A percentile compares a stretch with the other conserved stretches of the same genome.
phyloP scores from a whole-genome alignment of 2,113 vertebrate species.

The Hypomesus transpacificus region DNA sequence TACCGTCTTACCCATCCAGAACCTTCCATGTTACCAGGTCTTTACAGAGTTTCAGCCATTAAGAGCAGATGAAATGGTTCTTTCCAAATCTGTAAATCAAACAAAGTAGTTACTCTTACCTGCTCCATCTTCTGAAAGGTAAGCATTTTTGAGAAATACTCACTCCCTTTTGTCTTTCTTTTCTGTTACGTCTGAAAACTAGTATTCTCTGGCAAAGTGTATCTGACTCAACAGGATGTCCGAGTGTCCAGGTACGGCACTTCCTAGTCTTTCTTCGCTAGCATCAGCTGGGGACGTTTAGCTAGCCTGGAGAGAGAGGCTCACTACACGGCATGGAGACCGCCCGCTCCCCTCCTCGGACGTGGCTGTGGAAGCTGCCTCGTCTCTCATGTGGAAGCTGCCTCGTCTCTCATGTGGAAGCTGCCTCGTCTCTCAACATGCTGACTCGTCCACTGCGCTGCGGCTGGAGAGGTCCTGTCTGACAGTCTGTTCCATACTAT shows the following conservation, averaged over 20 bases:
- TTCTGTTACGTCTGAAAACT: conserved; percentile 87
- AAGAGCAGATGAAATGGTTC: conserved; percentile 78
- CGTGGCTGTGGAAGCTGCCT: conserved; percentile 89
- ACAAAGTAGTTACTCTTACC: conserved; percentile 95
- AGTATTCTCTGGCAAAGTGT: conserved; percentile 83
- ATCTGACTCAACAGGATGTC: conserved; percentile 88
- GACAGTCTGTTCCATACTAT: conserved; percentile 86
- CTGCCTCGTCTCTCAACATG: conserved; percentile 89
- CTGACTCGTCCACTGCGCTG: conserved; percentile 96
- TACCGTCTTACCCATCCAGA: conserved; percentile 91
- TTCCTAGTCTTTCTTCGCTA: conserved; percentile 95
- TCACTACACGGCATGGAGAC: conserved; percentile 87
- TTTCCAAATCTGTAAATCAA: conserved; percentile 97
- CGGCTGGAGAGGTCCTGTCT: conserved; percentile 90
- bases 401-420: conserved; percentile 87
- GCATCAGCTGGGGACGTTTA: conserved; percentile 83
- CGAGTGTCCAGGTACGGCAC: conserved; percentile 81
- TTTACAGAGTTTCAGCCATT: conserved; percentile 87
- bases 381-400: conserved; percentile 84
- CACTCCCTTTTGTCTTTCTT: conserved; percentile 78
- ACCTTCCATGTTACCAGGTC: conserved; percentile 85
- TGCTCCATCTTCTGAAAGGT: conserved; percentile 77
- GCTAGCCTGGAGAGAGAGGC: conserved; percentile 86
- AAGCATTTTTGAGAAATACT: conserved; percentile 87
- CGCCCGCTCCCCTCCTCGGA: conserved; percentile 86